Evolutionary conservation across 2,888 invertebrate genomes (phyloP).

Genomic region (Drosophila hawaiiensis): DNA sequence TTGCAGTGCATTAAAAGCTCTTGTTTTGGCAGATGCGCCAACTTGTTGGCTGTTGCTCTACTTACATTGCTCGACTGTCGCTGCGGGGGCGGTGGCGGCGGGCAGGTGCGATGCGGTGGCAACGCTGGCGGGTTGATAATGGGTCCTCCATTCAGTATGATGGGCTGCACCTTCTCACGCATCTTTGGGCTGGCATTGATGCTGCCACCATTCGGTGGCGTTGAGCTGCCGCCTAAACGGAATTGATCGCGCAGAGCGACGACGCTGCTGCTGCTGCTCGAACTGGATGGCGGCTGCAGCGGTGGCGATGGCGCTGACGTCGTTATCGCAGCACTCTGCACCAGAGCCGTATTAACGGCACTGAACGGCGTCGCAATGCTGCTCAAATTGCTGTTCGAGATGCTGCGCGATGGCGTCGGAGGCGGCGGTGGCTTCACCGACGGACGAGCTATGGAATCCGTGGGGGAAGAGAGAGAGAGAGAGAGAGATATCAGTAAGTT

Average conservation of each 20-base stretch:
- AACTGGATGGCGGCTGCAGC: conserved; percentile 74
- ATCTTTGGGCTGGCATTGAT: conserved; percentile 67
- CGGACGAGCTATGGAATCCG: conserved; percentile 80
- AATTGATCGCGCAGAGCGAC: conserved; percentile 84
- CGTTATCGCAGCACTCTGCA: conserved; percentile 67
- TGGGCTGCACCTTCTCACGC: conserved; percentile 77
- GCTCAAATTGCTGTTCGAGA: conserved; percentile 84
- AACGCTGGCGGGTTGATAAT: conserved; percentile 83
- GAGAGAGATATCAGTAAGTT: not conserved
- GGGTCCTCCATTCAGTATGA: conserved; percentile 81
- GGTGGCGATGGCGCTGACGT: conserved; percentile 65
- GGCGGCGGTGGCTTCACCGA: conserved; percentile 85
- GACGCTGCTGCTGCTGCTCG: conserved; percentile 81
- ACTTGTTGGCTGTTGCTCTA: conserved; percentile 52
- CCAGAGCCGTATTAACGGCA: conserved; percentile 76
- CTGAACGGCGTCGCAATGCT: conserved; percentile 73
- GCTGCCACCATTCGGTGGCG: conserved; percentile 45
- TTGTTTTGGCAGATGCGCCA: conserved; percentile 48
- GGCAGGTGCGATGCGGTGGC: conserved; percentile 85
- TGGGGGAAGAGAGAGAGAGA: not conserved
- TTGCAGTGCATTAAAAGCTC: conserved; percentile 20
- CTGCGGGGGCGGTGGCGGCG: conserved; percentile 85
- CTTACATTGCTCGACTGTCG: conserved; percentile 84
- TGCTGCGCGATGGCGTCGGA: conserved; percentile 85
- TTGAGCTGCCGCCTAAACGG: conserved; percentile 72